These are phyloP conservation scores for Ochropleura plecta DNA, from an alignment of 2,888 invertebrate species.

Conservation along the genomic window DNA sequence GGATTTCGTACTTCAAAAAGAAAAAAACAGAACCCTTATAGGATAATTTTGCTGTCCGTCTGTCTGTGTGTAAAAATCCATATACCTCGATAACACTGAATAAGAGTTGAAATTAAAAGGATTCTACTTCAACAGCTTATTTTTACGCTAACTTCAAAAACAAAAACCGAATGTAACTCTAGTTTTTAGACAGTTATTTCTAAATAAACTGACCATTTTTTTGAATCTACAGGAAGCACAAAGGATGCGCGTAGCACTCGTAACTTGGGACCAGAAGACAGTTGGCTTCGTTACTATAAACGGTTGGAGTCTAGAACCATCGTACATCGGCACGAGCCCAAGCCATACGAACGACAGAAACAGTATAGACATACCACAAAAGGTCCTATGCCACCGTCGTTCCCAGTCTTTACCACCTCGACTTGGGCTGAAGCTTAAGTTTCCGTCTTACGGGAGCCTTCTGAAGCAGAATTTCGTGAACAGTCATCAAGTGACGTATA, in stretches of 20 bases:
- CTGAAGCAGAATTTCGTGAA: slow-evolving; percentile 94
- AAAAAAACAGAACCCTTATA: too few species aligned
- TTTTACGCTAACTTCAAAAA: too few species aligned
- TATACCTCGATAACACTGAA: too few species aligned
- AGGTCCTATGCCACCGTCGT: slow-evolving; percentile 89
- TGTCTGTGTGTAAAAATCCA: too few species aligned
- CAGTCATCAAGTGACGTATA: slow-evolving; percentile 93
- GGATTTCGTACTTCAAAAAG: too few species aligned
- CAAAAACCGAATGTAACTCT: neutral
- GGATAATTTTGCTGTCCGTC: too few species aligned
- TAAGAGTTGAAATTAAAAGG: too few species aligned
- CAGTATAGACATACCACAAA: slow-evolving; percentile 84
- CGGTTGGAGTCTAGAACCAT: slow-evolving; percentile 96
- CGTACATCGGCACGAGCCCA: slow-evolving; percentile 93
- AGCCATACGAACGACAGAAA: slow-evolving; percentile 90
- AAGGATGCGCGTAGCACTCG: slow-evolving; percentile 91
- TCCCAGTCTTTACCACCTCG: slow-evolving; percentile 96
- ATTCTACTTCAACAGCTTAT: too few species aligned
- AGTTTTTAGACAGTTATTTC: neutral
- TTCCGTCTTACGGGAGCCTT: slow-evolving; percentile 94
- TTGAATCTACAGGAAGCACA: slow-evolving; percentile 82
- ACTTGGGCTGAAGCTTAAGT: slow-evolving; percentile 94
- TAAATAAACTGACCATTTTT: neutral
- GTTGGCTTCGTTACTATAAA: slow-evolving; percentile 96
- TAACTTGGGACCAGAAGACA: slow-evolving; percentile 92